Percentiles rank a stretch among this genome's conserved stretches.
Evolutionary conservation across 2,113 vertebrate species (phyloP).

Genomic region (cattle (Bos taurus)): ARS-UCD2.0 NC_037337.1:34858001-34858500

Average conservation of each 20-base stretch:
- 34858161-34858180: not conserved
- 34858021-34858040: not conserved
- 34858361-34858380: not conserved
- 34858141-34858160: not conserved
- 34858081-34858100: not conserved
- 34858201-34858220: not conserved
- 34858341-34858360: not conserved
- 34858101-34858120: not conserved
- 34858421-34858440: not conserved
- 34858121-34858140: not conserved
- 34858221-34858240: not conserved
- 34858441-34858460: not conserved
- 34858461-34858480: not conserved
- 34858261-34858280: not conserved
- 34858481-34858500: not conserved
- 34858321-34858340: not conserved
- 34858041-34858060: not conserved
- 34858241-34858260: not conserved
- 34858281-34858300: not conserved
- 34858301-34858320: not conserved
- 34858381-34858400: not conserved
- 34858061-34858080: not conserved
- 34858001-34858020: not conserved
- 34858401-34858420: not conserved
- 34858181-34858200: not conserved